phyloP scores from a whole-genome alignment of 2,113 vertebrate species.

The Speoplatyrhinus poulsoni region DNA sequence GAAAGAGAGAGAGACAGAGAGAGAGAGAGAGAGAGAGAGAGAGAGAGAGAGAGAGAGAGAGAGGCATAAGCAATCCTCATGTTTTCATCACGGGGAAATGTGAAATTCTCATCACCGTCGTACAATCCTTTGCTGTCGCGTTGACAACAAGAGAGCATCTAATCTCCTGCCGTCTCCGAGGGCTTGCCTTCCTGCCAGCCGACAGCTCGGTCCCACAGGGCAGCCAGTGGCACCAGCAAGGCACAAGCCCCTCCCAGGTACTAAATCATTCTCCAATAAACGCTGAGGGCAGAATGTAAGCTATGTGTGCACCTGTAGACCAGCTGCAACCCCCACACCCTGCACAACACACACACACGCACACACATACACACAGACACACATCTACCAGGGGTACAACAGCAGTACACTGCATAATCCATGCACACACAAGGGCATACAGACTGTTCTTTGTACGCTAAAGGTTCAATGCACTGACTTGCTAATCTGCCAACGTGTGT shows the following conservation, averaged over 20 bases:
- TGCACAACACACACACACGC: conserved; percentile 1
- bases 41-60: not conserved
- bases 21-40: conserved; percentile 19
- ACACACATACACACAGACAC: conserved; percentile 20
- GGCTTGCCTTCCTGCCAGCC: conserved; percentile 26
- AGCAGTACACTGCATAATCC: too few species aligned
- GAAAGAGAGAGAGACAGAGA: conserved; percentile 26
- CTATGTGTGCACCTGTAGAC: conserved; percentile 35
- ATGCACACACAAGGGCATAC: conserved; percentile 9
- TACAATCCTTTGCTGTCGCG: not conserved
- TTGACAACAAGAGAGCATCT: conserved; percentile 9
- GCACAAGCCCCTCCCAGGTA: conserved; percentile 46
- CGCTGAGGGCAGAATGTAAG: conserved; percentile 46
- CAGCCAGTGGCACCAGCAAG: conserved; percentile 30
- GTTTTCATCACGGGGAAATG: not conserved
- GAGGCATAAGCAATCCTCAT: not conserved
- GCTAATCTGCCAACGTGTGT: conserved; percentile 36
- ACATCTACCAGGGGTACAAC: conserved; percentile 9
- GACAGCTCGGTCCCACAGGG: not conserved
- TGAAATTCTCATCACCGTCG: not conserved
- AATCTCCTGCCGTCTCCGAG: conserved; percentile 17
- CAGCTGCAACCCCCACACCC: conserved; percentile 9
- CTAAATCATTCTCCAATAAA: conserved; percentile 51
- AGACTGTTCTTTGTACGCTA: not conserved
- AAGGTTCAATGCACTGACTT: too few species aligned